phyloP scores from a whole-genome alignment of 1,140 invertebrate species.

The Drosophila biarmipes region DNA sequence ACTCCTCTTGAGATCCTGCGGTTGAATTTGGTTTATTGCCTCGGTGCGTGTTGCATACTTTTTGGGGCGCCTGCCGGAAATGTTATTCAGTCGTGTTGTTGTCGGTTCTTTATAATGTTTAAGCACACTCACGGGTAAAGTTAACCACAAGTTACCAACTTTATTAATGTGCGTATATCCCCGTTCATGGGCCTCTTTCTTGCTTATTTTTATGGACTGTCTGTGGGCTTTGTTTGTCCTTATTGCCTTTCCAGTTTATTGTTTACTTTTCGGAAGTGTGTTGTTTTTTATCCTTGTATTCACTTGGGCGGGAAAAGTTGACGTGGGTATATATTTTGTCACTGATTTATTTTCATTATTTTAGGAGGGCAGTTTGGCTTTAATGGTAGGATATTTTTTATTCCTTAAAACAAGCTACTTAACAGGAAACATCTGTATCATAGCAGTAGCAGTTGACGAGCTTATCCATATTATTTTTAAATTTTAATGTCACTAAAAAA shows the following conservation, averaged over 20 bases:
- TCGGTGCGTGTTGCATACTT: conserved; percentile 75
- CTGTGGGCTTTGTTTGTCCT: conserved; percentile 39
- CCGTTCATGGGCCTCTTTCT: conserved; percentile 13
- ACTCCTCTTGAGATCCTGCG: conserved; percentile 25
- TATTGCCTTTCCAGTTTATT: conserved; percentile 46
- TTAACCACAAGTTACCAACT: conserved; percentile 81
- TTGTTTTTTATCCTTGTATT: conserved; percentile 54
- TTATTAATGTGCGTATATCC: conserved; percentile 71
- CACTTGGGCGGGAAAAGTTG: conserved; percentile 36
- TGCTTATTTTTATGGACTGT: conserved; percentile 61
- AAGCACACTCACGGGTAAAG: conserved; percentile 82
- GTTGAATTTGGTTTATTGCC: conserved; percentile 78
- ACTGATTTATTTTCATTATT: conserved; percentile 36
- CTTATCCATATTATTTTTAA: too few species aligned
- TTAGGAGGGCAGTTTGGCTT: conserved; percentile 6
- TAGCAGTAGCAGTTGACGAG: too few species aligned
- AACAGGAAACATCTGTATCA: not conserved
- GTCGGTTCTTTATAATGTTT: conserved; percentile 73
- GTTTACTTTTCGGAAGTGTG: conserved; percentile 28
- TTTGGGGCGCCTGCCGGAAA: conserved; percentile 56
- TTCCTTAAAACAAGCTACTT: not conserved
- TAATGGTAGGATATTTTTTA: not conserved
- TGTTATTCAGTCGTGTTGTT: conserved; percentile 67
- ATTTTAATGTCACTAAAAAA: too few species aligned
- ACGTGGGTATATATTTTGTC: conserved; percentile 21